These are phyloP conservation scores for Perca fluviatilis DNA, from an alignment of 2,113 vertebrate species.

Conservation along the genomic window DNA sequence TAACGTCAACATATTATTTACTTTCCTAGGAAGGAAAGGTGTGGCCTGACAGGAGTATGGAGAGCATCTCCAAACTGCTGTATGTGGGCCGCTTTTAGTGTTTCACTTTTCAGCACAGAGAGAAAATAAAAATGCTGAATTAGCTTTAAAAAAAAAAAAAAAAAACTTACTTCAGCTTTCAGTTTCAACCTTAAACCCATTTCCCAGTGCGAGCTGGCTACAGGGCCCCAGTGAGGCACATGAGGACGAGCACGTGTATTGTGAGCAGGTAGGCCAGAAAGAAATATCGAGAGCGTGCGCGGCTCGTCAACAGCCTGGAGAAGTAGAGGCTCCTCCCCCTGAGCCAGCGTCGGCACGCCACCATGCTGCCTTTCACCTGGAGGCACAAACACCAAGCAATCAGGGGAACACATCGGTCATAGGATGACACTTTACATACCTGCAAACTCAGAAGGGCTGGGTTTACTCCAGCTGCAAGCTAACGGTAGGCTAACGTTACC, in stretches of 20 bases:
- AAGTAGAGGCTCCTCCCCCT: constrained; percentile 90
- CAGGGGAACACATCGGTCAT: neutral
- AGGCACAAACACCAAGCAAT: neutral
- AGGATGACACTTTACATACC: no score
- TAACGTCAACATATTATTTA: no score
- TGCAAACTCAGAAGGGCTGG: no score
- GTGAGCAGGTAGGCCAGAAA: constrained; percentile 89
- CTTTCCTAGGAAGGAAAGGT: neutral
- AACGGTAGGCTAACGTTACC: no score
- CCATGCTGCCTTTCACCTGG: constrained; percentile 88
- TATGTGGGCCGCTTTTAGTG: constrained; percentile 3
- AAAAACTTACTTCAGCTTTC: neutral
- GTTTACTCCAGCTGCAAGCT: no score
- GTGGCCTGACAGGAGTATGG: neutral
- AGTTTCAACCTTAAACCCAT: neutral
- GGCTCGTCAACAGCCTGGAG: constrained; percentile 88
- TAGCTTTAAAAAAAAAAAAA: neutral
- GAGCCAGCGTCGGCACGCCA: constrained; percentile 87
- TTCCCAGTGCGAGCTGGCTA: constrained; percentile 66
- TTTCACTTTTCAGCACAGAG: neutral
- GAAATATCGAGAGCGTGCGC: constrained; percentile 88
- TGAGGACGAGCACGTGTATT: constrained; percentile 86
- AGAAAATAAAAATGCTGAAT: neutral
- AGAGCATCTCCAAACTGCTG: neutral
- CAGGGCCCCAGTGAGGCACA: constrained; percentile 88